Percentiles rank a stretch among this genome's conserved stretches.
These are phyloP conservation scores for Boloria selene DNA, from an alignment of 2,888 invertebrate species.

Conservation along the genomic window DNA sequence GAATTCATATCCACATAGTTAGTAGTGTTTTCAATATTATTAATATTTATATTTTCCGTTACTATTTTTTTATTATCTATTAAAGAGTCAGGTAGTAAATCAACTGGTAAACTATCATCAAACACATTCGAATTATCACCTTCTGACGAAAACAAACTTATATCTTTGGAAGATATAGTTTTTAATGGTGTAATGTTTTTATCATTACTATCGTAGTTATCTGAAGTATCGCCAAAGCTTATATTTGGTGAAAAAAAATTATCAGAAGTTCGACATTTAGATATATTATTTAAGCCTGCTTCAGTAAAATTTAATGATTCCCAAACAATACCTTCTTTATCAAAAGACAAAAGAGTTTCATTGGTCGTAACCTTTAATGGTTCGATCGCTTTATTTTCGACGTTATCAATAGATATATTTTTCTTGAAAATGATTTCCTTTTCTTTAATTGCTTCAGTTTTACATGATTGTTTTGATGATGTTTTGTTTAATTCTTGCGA, in stretches of 20 bases:
- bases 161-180: constrained; percentile 55
- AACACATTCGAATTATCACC: constrained; percentile 81
- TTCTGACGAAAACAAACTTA: constrained; percentile 73
- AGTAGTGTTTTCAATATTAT: constrained; percentile 34
- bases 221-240: constrained; percentile 59
- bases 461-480: no score
- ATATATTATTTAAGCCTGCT: constrained; percentile 56
- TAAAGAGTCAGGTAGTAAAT: constrained; percentile 74
- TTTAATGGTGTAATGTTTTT: constrained; percentile 44
- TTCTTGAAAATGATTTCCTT: no score
- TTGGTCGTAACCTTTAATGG: background rate
- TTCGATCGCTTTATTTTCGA: no score
- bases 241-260: constrained; percentile 67
- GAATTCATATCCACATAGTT: constrained; percentile 52
- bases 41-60: constrained; percentile 34
- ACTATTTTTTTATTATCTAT: constrained; percentile 58
- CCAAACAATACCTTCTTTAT: constrained; percentile 63
- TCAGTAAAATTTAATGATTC: constrained; percentile 68
- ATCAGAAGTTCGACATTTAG: constrained; percentile 53
- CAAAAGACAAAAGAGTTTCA: background rate
- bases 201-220: constrained; percentile 35
- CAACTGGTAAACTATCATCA: constrained; percentile 81
- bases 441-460: no score
- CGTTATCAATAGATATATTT: no score
- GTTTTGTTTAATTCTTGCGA: no score